These are phyloP conservation scores for Dione vanillae DNA, from an alignment of 2,888 invertebrate species.

Conservation along the genomic window DNA sequence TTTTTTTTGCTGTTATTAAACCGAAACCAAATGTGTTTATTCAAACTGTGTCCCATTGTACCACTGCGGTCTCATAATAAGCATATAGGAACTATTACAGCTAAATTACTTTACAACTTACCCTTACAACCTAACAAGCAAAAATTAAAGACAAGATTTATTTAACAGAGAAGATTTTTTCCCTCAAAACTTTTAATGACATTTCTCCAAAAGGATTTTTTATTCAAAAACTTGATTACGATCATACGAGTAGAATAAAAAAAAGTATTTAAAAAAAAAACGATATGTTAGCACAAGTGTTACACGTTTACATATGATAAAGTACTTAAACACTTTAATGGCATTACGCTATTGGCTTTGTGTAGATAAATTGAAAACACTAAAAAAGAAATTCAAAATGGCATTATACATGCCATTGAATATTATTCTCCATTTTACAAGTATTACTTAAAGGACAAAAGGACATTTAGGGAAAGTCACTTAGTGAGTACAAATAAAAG, in stretches of 20 bases:
- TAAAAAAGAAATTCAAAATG: neutral
- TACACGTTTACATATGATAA: neutral
- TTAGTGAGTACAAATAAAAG: too few relatives aligned
- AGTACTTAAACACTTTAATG: slow-evolving; percentile 5
- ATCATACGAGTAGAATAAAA: neutral
- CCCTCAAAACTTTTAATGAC: neutral
- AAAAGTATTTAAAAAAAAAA: neutral
- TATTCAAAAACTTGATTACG: neutral
- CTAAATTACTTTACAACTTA: neutral
- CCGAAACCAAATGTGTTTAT: too few relatives aligned
- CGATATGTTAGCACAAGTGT: neutral
- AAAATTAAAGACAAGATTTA: neutral
- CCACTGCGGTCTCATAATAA: too few relatives aligned
- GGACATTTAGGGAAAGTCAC: neutral
- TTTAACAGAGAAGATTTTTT: neutral
- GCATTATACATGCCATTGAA: neutral
- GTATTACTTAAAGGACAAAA: neutral
- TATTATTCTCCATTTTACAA: neutral
- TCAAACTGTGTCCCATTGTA: too few relatives aligned
- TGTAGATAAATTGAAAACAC: neutral
- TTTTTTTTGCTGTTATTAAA: too few relatives aligned
- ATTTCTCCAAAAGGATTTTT: neutral
- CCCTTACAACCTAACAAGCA: neutral
- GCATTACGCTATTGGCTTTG: slow-evolving; percentile 1
- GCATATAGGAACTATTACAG: too few relatives aligned